phyloP scores from a whole-genome alignment of 2,888 invertebrate genomes.

The Meteorus colon region DNA sequence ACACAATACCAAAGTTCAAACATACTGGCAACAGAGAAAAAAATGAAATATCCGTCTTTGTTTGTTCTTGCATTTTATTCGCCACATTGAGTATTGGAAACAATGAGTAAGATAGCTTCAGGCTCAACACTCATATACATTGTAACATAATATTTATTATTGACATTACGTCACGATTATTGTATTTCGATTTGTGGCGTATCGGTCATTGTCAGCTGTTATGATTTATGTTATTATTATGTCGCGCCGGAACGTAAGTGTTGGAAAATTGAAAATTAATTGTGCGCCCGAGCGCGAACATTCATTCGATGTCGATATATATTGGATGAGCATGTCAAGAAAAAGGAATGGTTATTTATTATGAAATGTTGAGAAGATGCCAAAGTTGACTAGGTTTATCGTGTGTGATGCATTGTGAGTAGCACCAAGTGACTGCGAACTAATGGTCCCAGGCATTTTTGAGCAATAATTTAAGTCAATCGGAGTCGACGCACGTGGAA shows the following conservation, averaged over 20 bases:
- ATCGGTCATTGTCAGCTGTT: constrained; percentile 54
- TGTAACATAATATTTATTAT: constrained; percentile 68
- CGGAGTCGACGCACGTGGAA: background rate
- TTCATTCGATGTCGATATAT: constrained; percentile 61
- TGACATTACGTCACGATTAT: constrained; percentile 58
- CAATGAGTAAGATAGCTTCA: no score
- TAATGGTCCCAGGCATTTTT: constrained; percentile 20
- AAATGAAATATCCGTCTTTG: constrained; percentile 16
- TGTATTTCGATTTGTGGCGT: constrained; percentile 56
- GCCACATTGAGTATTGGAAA: constrained; percentile 38
- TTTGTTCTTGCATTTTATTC: constrained; percentile 46
- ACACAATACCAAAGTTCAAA: background rate
- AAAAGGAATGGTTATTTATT: constrained; percentile 49
- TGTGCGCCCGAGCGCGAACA: constrained; percentile 48
- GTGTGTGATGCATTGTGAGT: constrained; percentile 51
- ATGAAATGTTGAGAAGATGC: constrained; percentile 69
- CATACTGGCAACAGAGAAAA: background rate
- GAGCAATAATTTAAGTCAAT: constrained; percentile 26
- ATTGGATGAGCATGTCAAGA: constrained; percentile 62
- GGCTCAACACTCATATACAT: constrained; percentile 27
- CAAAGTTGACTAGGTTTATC: constrained; percentile 74
- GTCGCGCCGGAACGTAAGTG: constrained; percentile 24
- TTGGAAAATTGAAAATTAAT: background rate
- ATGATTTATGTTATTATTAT: constrained; percentile 54
- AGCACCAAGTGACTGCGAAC: constrained; percentile 37